These are phyloP conservation scores for Acrocyrtus sp. DNA, from an alignment of 2,888 invertebrate genomes.

Conservation along the genomic window DNA sequence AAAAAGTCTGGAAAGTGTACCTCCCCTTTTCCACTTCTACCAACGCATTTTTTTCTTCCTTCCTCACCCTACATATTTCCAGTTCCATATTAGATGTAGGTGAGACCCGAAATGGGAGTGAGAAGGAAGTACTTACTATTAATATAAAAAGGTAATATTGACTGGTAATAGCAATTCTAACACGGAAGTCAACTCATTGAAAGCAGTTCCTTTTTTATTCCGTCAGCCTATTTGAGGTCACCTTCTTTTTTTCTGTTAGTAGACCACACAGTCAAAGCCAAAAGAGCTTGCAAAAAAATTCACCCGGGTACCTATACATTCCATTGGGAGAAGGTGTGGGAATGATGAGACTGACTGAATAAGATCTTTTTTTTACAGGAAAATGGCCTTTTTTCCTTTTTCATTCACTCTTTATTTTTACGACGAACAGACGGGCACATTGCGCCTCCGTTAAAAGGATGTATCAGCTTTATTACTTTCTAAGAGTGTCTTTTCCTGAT, in stretches of 20 bases:
- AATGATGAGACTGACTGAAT: constrained; percentile 29
- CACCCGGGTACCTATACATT: background rate
- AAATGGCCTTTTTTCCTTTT: constrained; percentile 21
- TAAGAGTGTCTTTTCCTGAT: constrained; percentile 7
- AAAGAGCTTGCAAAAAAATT: background rate
- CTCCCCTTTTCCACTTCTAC: background rate
- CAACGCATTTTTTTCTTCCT: background rate
- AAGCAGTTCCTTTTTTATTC: constrained; percentile 8
- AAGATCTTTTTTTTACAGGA: too few species aligned
- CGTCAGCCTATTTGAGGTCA: background rate
- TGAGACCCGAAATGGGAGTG: too few species aligned
- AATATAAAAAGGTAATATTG: background rate
- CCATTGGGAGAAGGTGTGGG: background rate
- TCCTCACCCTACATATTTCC: too few species aligned
- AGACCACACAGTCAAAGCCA: background rate
- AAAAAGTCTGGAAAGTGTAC: too few species aligned
- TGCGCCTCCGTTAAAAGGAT: constrained; percentile 1
- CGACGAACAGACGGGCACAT: background rate
- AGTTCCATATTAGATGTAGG: too few species aligned
- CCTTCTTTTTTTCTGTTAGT: constrained; percentile 5
- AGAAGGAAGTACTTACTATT: background rate
- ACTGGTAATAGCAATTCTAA: constrained; percentile 1
- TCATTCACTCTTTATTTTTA: background rate
- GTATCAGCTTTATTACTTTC: constrained; percentile 30
- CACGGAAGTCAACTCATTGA: constrained; percentile 10